phyloP scores from a whole-genome alignment of 2,888 invertebrate species.

The Clepsis dumicolana region DNA sequence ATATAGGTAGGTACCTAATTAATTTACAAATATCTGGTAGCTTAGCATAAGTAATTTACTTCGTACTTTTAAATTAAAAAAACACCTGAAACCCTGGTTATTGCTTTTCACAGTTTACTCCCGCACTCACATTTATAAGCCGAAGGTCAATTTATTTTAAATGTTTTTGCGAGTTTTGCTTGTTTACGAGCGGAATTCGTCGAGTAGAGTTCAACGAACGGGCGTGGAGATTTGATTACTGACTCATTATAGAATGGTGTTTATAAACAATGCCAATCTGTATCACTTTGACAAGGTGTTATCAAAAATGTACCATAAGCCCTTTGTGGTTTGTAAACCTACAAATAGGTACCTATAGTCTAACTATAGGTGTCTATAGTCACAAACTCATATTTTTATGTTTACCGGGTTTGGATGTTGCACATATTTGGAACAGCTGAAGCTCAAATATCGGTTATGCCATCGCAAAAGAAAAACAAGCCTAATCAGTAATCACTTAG shows the following conservation, averaged over 20 bases:
- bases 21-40: too few species aligned
- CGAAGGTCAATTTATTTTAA: conserved; percentile 1
- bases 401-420: too few species aligned
- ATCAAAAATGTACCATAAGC: background rate
- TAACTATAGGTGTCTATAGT: too few species aligned
- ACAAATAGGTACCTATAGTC: too few species aligned
- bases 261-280: background rate
- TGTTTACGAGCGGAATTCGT: background rate
- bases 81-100: background rate
- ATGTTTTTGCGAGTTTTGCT: background rate
- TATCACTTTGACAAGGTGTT: background rate
- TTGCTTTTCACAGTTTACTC: conserved; percentile 16
- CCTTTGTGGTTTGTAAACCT: background rate
- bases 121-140: background rate
- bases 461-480: background rate
- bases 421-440: background rate
- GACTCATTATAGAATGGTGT: background rate
- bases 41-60: too few species aligned
- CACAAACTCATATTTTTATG: too few species aligned
- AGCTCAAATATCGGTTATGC: background rate
- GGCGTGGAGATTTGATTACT: background rate
- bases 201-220: background rate
- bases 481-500: background rate
- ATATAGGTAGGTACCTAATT: too few species aligned
- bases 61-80: background rate